phyloP scores from a whole-genome alignment of 2,113 vertebrate genomes.

The Pogona vitticeps region DNA sequence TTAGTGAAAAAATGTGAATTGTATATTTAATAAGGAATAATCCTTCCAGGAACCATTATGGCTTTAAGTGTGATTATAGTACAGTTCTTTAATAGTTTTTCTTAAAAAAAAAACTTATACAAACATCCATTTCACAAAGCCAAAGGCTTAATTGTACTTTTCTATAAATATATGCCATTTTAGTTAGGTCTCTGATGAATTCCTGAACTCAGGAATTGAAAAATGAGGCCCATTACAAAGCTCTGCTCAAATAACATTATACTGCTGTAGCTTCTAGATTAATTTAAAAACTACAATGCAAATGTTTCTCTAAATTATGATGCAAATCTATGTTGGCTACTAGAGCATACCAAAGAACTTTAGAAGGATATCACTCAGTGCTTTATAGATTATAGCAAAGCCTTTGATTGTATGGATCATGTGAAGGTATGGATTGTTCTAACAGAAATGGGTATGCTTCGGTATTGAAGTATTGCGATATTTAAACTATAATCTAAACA shows the following conservation, averaged over 20 bases:
- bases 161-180: constrained; percentile 27
- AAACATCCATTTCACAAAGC: constrained; percentile 49
- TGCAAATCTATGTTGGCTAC: neutral
- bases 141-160: constrained; percentile 40
- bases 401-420: too few species aligned
- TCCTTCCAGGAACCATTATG: constrained; percentile 54
- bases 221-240: constrained; percentile 19
- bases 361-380: too few species aligned
- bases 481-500: too few species aligned
- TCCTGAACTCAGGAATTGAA: constrained; percentile 35
- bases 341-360: too few species aligned
- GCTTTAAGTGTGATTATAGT: constrained; percentile 53
- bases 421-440: too few species aligned
- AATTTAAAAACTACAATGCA: neutral
- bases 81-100: constrained; percentile 42
- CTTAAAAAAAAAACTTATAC: constrained; percentile 29
- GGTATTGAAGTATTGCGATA: too few species aligned
- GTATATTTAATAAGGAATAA: constrained; percentile 60
- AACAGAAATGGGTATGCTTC: too few species aligned
- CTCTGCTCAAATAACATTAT: constrained; percentile 18
- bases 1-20: constrained; percentile 54
- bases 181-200: constrained; percentile 32
- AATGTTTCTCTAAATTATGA: constrained; percentile 10
- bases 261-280: constrained; percentile 10
- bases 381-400: too few species aligned